Percentiles rank a stretch among this genome's conserved stretches.
These are phyloP conservation scores for Alosa alosa DNA, from an alignment of 2,113 vertebrate species.

Conservation along the genomic window DNA sequence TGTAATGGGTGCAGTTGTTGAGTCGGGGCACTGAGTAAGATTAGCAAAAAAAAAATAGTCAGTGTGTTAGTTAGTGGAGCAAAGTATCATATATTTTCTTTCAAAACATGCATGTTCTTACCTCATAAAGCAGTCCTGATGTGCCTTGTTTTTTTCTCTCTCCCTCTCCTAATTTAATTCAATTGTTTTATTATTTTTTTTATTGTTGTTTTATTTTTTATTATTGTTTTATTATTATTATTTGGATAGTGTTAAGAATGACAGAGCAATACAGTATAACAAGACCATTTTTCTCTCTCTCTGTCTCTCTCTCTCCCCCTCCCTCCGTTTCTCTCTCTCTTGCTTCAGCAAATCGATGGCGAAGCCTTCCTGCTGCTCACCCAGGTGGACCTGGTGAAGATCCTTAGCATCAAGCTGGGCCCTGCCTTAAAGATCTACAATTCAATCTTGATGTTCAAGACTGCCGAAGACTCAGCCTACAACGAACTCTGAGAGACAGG, in stretches of 20 bases:
- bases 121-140: background rate
- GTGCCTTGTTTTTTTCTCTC: background rate
- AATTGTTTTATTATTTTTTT: no score
- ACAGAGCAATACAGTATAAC: background rate
- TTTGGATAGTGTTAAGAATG: no score
- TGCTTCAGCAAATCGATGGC: slow-evolving; percentile 81
- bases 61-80: background rate
- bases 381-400: slow-evolving; percentile 85
- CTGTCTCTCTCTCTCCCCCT: background rate
- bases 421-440: slow-evolving; percentile 88
- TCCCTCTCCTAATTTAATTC: background rate
- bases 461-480: slow-evolving; percentile 77
- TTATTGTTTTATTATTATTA: no score
- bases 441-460: slow-evolving; percentile 88
- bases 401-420: slow-evolving; percentile 86
- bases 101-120: background rate
- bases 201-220: no score
- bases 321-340: background rate
- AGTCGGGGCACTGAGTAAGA: background rate
- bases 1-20: background rate
- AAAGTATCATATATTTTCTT: background rate
- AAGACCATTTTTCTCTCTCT: background rate
- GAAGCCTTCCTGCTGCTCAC: slow-evolving; percentile 87
- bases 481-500: slow-evolving; percentile 77
- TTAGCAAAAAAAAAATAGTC: background rate